Conservation (phyloP, 2,113 vertebrate species). For the Numida meleagris region DNA sequence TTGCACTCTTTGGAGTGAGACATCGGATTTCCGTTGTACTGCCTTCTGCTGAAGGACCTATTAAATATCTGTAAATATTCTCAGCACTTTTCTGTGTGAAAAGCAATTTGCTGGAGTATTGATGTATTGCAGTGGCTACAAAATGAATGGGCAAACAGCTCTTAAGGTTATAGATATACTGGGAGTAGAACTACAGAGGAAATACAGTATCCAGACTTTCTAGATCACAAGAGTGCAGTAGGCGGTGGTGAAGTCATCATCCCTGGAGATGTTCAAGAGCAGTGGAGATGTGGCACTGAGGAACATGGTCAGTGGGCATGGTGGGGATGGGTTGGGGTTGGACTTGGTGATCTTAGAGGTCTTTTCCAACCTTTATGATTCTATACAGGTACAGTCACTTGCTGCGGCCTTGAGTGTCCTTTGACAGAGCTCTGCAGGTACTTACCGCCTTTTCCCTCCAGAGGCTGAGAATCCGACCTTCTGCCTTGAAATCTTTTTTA, state of each 20-base stretch:
- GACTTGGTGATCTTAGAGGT: too few species aligned
- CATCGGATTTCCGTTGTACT: neutral
- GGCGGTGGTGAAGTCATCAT: too few species aligned
- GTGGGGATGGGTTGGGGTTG: too few species aligned
- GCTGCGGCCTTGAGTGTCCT: neutral
- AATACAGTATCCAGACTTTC: neutral
- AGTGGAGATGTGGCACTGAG: too few species aligned
- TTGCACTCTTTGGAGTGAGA: neutral
- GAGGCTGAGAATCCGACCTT: neutral
- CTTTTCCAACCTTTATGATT: neutral
- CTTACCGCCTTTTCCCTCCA: neutral
- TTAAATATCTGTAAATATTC: neutral
- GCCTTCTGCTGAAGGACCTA: neutral
- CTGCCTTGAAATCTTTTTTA: neutral
- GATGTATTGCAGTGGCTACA: neutral
- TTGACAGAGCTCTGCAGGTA: fast-evolving
- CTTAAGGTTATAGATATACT: fast-evolving
- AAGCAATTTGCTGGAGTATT: neutral
- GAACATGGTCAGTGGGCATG: too few species aligned
- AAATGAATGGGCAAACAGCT: neutral
- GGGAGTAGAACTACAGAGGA: fast-evolving
- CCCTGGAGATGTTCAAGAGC: too few species aligned
- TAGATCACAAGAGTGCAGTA: neutral
- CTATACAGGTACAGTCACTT: neutral
- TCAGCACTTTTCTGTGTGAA: neutral